Evolutionary conservation across 2,113 vertebrate genomes (phyloP).

Genomic region (Hemibagrus wyckioides): DNA sequence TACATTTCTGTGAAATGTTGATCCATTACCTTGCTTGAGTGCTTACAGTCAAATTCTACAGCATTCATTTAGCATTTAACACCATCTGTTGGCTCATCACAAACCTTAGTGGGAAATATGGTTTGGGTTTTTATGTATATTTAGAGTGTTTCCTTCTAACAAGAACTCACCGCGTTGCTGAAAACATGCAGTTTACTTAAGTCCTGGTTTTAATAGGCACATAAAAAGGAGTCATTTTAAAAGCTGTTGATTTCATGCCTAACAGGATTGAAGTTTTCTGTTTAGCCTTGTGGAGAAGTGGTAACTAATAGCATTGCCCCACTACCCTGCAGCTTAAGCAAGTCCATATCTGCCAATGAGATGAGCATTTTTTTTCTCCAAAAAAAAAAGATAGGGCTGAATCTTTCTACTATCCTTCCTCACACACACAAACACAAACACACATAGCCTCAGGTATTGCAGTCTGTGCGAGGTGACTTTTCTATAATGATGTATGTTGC

Average conservation of each 20-base stretch:
- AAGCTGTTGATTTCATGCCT: conserved; percentile 67
- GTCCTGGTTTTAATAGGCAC: conserved; percentile 63
- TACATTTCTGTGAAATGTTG: conserved; percentile 59
- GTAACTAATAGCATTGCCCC: conserved; percentile 54
- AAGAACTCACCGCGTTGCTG: conserved; percentile 59
- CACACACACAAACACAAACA: conserved; percentile 6
- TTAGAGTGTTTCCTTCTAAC: conserved; percentile 63
- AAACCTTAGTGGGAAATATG: conserved; percentile 54
- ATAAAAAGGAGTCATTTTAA: conserved; percentile 64
- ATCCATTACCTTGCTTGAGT: conserved; percentile 59
- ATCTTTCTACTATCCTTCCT: conserved; percentile 23
- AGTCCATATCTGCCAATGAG: conserved; percentile 54
- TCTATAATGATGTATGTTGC: conserved; percentile 56
- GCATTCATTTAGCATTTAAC: conserved; percentile 64
- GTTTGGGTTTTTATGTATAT: conserved; percentile 64
- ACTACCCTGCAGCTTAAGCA: conserved; percentile 58
- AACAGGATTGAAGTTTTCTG: conserved; percentile 68
- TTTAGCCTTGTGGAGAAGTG: conserved; percentile 57
- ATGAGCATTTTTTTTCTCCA: conserved; percentile 30
- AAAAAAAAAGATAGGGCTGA: conserved; percentile 53
- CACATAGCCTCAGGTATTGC: conserved; percentile 50
- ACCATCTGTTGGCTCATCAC: conserved; percentile 62
- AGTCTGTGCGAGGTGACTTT: conserved; percentile 44
- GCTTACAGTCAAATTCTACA: conserved; percentile 50
- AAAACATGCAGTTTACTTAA: conserved; percentile 64